Percentiles rank a stretch among this genome's conserved stretches.
These are phyloP conservation scores for Corythornis leucogaster DNA, from an alignment of 2,797 vertebrate genomes.

Conservation along the genomic window DNA sequence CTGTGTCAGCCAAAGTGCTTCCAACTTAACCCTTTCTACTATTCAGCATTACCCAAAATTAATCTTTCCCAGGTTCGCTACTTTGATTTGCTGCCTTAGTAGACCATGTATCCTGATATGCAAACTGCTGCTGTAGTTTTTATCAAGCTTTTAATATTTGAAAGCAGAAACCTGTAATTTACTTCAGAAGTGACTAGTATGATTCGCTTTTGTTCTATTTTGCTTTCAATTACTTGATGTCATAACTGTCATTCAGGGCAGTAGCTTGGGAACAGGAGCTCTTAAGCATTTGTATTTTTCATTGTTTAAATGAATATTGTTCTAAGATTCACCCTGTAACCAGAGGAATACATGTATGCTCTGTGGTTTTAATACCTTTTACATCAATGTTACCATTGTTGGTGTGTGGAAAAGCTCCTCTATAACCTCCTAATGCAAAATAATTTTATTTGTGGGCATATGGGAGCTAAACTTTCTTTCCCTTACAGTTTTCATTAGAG, in stretches of 20 bases:
- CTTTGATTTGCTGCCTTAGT: not conserved
- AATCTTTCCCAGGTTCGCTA: not conserved
- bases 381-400: not conserved
- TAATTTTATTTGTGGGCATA: constrained; percentile 26
- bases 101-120: not conserved
- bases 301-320: not conserved
- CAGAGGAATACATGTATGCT: not conserved
- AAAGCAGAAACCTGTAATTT: not conserved
- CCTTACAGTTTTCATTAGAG: constrained; percentile 73
- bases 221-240: not conserved
- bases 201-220: not conserved
- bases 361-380: not conserved
- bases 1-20: not conserved
- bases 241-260: not conserved
- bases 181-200: not conserved
- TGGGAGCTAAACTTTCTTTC: constrained; percentile 77
- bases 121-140: not conserved
- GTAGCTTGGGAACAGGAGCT: not conserved
- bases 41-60: not conserved
- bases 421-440: constrained; percentile 8
- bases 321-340: not conserved
- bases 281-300: not conserved
- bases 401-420: not conserved
- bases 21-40: not conserved
- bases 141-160: not conserved